Percentiles rank a stretch among this genome's conserved stretches.
These are phyloP conservation scores for Perca schrenkii DNA, from an alignment of 2,113 vertebrate species.

Conservation along the genomic window DNA sequence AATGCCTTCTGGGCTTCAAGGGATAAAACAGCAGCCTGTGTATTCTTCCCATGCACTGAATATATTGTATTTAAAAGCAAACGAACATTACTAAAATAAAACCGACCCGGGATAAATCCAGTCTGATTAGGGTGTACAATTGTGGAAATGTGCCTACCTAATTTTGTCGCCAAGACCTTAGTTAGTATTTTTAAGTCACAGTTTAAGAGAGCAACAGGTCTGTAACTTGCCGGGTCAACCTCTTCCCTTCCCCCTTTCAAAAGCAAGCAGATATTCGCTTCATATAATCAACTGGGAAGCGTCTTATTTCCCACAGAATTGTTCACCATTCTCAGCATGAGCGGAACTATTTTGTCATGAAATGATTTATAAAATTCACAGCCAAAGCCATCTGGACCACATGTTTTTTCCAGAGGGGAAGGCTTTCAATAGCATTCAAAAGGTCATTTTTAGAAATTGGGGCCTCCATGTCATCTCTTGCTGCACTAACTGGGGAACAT, in stretches of 20 bases:
- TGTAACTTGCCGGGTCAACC: not conserved
- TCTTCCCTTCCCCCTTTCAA: not conserved
- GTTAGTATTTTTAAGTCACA: not conserved
- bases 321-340: not conserved
- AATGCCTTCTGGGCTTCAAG: not conserved
- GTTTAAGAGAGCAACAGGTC: not conserved
- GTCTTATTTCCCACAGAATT: not conserved
- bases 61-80: not conserved
- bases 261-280: not conserved
- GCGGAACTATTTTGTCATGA: not conserved
- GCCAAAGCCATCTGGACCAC: not conserved
- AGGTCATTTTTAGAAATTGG: not conserved
- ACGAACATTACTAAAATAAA: not conserved
- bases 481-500: not conserved
- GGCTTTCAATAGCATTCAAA: not conserved
- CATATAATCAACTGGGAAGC: not conserved
- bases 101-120: not conserved
- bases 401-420: not conserved
- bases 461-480: not conserved
- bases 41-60: not conserved
- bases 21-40: not conserved
- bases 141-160: not conserved
- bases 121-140: not conserved
- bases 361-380: slow-evolving; percentile 7
- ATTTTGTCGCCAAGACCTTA: not conserved